Percentiles rank a stretch among this genome's conserved stretches.
These are phyloP conservation scores for Microcebus murinus DNA, from an alignment of 2,113 vertebrate genomes.

Conservation along the genomic window DNA sequence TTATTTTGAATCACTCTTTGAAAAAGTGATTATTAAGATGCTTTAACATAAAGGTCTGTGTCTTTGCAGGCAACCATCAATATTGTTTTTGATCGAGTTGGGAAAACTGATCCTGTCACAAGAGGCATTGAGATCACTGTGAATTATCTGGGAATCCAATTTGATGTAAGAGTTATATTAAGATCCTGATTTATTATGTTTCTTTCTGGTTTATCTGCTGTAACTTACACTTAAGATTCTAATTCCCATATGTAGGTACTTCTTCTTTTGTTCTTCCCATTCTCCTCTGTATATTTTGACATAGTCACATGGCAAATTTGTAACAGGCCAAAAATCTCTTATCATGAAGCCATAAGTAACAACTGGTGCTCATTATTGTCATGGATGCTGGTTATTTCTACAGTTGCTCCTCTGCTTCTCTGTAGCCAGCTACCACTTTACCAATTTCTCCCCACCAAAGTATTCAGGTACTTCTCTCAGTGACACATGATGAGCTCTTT, in stretches of 20 bases:
- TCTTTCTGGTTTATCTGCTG: background rate
- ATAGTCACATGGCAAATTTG: background rate
- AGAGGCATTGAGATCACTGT: constrained; percentile 99
- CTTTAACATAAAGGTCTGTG: constrained; percentile 75
- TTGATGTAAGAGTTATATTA: constrained; percentile 91
- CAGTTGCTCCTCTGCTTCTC: background rate
- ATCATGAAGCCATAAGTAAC: background rate
- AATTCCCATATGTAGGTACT: background rate
- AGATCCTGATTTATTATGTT: background rate
- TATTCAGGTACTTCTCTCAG: background rate
- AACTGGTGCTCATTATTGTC: background rate
- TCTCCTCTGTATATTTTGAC: background rate
- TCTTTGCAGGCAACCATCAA: constrained; percentile 96
- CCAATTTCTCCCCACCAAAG: background rate
- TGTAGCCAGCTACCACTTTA: background rate
- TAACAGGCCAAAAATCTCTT: background rate
- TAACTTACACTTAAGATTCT: background rate
- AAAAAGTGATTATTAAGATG: background rate
- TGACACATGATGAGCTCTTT: background rate
- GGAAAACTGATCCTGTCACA: constrained; percentile 98
- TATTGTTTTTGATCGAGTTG: constrained; percentile 98
- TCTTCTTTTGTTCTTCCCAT: background rate
- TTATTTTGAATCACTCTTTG: constrained; percentile 21
- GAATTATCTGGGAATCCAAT: constrained; percentile 98
- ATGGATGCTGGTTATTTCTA: background rate